These are phyloP conservation scores for Capreolus pygargus DNA, from an alignment of 2,113 vertebrate species.

Conservation along the genomic window DNA sequence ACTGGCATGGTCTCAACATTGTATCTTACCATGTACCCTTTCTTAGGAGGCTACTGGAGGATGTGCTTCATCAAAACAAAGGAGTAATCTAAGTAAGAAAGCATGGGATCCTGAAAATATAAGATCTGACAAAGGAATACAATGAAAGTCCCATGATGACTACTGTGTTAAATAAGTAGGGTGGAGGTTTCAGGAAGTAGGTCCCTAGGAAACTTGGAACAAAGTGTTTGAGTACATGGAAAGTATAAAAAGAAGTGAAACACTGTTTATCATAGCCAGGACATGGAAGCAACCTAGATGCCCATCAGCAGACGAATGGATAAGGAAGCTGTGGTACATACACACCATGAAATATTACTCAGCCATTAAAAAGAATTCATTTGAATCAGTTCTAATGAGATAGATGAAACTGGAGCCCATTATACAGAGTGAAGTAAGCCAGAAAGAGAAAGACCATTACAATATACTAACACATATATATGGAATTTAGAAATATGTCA, in stretches of 20 bases:
- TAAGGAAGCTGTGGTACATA: no score
- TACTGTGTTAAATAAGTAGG: background rate
- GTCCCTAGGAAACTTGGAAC: background rate
- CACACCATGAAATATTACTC: no score
- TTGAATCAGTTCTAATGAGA: no score
- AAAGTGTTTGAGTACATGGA: background rate
- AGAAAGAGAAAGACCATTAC: no score
- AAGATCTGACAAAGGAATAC: background rate
- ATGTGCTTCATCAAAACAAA: slow-evolving; percentile 3
- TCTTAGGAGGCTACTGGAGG: slow-evolving; percentile 10
- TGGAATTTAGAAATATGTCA: no score
- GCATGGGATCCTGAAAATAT: background rate
- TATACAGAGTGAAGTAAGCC: no score
- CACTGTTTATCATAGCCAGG: no score
- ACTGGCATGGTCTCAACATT: background rate
- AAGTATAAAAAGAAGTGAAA: background rate
- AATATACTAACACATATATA: no score
- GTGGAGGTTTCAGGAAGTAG: background rate
- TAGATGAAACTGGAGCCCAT: no score
- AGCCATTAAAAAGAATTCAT: no score
- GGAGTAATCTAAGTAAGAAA: background rate
- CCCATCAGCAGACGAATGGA: no score
- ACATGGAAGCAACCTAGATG: no score
- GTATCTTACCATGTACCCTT: slow-evolving; percentile 6
- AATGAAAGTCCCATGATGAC: background rate